phyloP scores from a whole-genome alignment of 2,113 vertebrate species.

The Henicopernis longicauda region DNA sequence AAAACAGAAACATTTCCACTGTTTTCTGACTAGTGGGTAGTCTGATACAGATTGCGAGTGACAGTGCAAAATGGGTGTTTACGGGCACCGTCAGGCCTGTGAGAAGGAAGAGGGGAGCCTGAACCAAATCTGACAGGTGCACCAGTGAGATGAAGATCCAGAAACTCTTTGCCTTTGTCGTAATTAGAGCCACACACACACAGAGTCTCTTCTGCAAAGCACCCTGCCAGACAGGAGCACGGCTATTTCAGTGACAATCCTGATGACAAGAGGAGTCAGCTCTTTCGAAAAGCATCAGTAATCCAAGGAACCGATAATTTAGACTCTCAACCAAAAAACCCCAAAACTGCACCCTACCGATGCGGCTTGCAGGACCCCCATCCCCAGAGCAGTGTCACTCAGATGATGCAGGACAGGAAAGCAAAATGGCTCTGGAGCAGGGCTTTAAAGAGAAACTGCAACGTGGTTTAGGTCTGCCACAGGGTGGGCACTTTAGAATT shows the following conservation, averaged over 20 bases:
- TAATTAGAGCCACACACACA: background rate
- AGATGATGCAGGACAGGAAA: background rate
- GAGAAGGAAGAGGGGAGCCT: background rate
- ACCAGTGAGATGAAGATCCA: background rate
- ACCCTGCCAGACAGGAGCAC: background rate
- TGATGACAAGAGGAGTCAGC: background rate
- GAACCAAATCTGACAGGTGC: background rate
- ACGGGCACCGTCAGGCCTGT: background rate
- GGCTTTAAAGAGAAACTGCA: background rate
- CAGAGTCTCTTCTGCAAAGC: background rate
- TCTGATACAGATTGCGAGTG: background rate
- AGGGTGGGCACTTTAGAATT: background rate
- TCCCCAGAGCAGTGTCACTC: background rate
- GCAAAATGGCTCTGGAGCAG: background rate
- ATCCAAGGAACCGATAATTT: background rate
- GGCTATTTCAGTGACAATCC: background rate
- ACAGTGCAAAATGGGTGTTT: background rate
- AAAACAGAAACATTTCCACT: background rate
- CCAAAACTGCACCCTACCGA: background rate
- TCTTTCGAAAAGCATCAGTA: background rate
- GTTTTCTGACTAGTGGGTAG: background rate
- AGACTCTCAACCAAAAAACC: background rate
- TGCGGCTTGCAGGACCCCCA: fast-evolving
- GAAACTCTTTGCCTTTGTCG: background rate
- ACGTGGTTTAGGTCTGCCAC: background rate